phyloP scores from a whole-genome alignment of 2,113 vertebrate genomes.

The Pteropus alecto region DNA sequence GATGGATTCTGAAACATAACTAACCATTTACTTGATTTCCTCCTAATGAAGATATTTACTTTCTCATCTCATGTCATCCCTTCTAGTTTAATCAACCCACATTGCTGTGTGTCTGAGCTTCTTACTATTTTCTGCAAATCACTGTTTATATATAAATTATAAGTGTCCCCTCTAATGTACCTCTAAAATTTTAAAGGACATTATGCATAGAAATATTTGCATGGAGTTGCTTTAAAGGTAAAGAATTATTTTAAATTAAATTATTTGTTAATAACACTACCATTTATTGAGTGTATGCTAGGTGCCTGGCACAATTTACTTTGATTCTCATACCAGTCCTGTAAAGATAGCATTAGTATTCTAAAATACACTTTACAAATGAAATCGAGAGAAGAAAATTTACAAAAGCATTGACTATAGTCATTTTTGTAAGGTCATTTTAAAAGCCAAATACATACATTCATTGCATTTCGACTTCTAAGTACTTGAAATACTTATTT shows the following conservation, averaged over 20 bases:
- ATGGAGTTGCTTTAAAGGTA: background rate
- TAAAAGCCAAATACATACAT: background rate
- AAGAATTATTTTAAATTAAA: background rate
- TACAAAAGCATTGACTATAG: background rate
- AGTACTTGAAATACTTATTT: slow-evolving; percentile 30
- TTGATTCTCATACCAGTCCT: background rate
- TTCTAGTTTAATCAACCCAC: background rate
- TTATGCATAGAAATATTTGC: background rate
- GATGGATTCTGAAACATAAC: slow-evolving; percentile 34
- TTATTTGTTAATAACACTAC: background rate
- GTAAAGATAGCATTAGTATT: background rate
- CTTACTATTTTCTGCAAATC: background rate
- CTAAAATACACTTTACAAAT: background rate
- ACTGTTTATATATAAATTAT: background rate
- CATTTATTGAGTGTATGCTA: background rate
- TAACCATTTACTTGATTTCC: background rate
- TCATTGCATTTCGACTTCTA: slow-evolving; percentile 26
- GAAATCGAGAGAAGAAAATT: background rate
- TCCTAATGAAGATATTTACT: background rate
- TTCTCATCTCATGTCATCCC: background rate
- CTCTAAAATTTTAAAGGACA: background rate
- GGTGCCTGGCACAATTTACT: background rate
- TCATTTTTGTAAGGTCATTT: background rate
- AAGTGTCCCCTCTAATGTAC: background rate
- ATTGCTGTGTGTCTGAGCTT: background rate